Evolutionary conservation across 2,797 vertebrate species (phyloP).

Genomic region (Enoplosus armatus): DNA sequence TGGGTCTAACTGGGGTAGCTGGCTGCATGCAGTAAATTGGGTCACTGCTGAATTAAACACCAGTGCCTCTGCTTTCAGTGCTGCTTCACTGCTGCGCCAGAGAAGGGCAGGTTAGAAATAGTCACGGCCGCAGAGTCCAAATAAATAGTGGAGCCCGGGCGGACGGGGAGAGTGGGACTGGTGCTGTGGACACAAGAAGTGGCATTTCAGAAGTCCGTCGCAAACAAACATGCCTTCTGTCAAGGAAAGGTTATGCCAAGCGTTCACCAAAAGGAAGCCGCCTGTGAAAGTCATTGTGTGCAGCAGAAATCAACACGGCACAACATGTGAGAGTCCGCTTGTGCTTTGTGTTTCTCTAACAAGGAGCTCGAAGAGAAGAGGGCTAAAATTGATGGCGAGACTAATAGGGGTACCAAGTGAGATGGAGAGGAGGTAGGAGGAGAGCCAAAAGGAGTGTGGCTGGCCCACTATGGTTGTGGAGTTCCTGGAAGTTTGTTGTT

Average conservation of each 20-base stretch:
- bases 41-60: constrained; percentile 82
- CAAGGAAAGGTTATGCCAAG: constrained; percentile 59
- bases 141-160: constrained; percentile 41
- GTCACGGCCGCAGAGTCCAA: constrained; percentile 39
- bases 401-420: constrained; percentile 8
- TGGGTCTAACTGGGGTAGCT: constrained; percentile 63
- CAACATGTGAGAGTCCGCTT: constrained; percentile 22
- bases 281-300: constrained; percentile 13
- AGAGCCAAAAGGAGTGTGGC: not conserved
- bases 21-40: constrained; percentile 72
- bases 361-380: not conserved
- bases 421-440: not conserved
- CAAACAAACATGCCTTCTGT: constrained; percentile 56
- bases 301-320: constrained; percentile 38
- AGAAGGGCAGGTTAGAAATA: constrained; percentile 68
- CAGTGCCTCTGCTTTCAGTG: constrained; percentile 51
- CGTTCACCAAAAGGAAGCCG: constrained; percentile 8
- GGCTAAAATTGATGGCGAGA: constrained; percentile 18
- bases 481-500: constrained; percentile 13
- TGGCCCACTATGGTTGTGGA: constrained; percentile 12
- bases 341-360: constrained; percentile 23
- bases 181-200: constrained; percentile 43
- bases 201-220: constrained; percentile 50
- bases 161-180: constrained; percentile 21
- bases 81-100: constrained; percentile 46